phyloP scores from a whole-genome alignment of 2,888 invertebrate species.

The Hirudinaria manillensis region DNA sequence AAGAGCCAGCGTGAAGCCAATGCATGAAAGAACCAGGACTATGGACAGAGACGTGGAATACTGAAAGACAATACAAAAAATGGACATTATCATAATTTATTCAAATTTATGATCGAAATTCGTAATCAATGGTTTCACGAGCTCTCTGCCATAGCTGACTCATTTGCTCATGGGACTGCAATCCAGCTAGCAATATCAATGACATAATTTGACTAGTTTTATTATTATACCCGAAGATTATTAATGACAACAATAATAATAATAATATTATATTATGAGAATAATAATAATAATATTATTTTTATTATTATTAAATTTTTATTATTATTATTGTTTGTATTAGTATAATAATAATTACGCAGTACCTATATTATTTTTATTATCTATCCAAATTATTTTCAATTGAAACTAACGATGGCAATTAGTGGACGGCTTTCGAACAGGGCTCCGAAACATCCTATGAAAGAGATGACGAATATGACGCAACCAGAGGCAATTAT shows the following conservation, averaged over 20 bases:
- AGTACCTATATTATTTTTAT: background rate
- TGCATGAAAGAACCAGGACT: slow-evolving; percentile 34
- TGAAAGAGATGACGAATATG: slow-evolving; percentile 37
- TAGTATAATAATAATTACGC: no score
- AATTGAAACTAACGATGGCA: slow-evolving; percentile 32
- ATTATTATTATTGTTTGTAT: background rate
- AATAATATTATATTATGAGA: no score
- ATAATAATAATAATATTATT: no score
- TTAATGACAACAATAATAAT: no score
- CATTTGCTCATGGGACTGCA: no score
- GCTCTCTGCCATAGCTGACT: no score
- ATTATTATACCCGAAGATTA: no score
- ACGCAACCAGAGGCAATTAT: slow-evolving; percentile 37
- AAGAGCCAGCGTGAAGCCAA: slow-evolving; percentile 36
- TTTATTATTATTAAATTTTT: no score
- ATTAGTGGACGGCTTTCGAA: slow-evolving; percentile 35
- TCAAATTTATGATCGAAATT: background rate
- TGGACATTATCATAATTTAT: background rate
- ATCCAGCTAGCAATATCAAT: no score
- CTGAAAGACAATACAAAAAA: slow-evolving; percentile 25
- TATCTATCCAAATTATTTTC: no score
- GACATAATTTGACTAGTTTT: no score
- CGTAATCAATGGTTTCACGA: no score
- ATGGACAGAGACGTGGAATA: slow-evolving; percentile 35
- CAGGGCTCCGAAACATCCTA: slow-evolving; percentile 39